Conservation (phyloP, 1,140 invertebrate genomes). For the Lepidurus arcticus region DNA sequence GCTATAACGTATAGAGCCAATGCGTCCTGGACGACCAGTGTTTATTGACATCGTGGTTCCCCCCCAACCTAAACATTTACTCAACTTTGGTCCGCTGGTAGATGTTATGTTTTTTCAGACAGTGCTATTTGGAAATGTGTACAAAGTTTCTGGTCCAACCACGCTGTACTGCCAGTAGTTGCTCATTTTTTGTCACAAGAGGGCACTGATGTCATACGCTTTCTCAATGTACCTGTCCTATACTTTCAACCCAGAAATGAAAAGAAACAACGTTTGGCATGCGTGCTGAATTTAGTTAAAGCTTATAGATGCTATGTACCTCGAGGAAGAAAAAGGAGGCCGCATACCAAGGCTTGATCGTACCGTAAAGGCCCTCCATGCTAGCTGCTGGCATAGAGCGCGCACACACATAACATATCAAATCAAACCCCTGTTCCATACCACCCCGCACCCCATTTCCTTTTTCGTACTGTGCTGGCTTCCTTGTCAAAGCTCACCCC, state of each 20-base stretch:
- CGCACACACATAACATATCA: conserved; percentile 1
- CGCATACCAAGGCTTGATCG: not conserved
- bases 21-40: not conserved
- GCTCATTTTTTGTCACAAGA: no score
- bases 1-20: not conserved
- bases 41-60: conserved; percentile 14
- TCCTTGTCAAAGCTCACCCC: conserved; percentile 17
- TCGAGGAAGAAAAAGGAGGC: no score
- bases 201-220: no score
- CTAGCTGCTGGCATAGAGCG: not conserved
- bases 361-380: not conserved
- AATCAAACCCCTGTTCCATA: not conserved
- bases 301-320: no score
- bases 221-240: no score
- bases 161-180: no score
- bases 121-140: no score
- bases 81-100: not conserved
- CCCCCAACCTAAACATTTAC: conserved; percentile 6
- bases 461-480: not conserved
- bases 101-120: not conserved
- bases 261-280: no score
- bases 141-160: no score
- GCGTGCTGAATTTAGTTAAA: no score
- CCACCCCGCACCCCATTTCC: not conserved
- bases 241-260: no score